Base-by-base conservation (phyloP, 2,888 invertebrate genomes). In the Zygaena filipendulae region DNA sequence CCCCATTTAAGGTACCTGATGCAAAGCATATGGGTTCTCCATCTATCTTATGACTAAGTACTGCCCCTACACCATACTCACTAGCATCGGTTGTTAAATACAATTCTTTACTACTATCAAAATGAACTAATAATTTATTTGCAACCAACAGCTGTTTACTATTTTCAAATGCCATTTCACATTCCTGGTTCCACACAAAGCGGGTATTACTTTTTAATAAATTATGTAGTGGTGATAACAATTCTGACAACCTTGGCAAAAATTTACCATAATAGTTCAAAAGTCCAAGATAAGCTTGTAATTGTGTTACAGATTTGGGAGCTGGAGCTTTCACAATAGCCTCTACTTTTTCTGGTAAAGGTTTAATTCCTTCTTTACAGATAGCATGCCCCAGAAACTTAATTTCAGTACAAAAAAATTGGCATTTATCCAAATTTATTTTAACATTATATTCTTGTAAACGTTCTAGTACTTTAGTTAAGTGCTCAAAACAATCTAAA, bases 21-120 rank as follows among this genome's bases (percentile, higher is more conserved):
- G 30, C 36, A 32, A 37, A 33, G 13, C 19, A 13, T 12, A 33
- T 20, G 8, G 33, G 33, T 23, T 32, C 23, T 6, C 23, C 14
- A 9, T 36, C 27, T 9, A 36, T 30, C 23, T 24, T 11, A 25
- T 36, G 36, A 23, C 34, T 30, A 3, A 36, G 22, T 6, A 39
- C 32, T 20, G 39, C 32, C 3, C 39, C 36, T 8, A 39, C 19
- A 3, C 36, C 35, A 23, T 28, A 25, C 6, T 25, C 11, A 29
- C 32, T 32, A 4, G 36, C 39, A 33, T 39, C 38, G 6, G 29
- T 20, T 9, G 30, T 25, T 23, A 38, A 14, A 18, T 12, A 29
- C 3, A 35, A 27, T 20, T 25, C 13, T 25, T 27, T 25, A 11
- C 4, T 30, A 10, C 21, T 5, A 21, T 35, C 29, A 31, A 6